Base-by-base conservation (phyloP, 2,797 vertebrate species). In the Orientallactaga sibirica region DNA sequence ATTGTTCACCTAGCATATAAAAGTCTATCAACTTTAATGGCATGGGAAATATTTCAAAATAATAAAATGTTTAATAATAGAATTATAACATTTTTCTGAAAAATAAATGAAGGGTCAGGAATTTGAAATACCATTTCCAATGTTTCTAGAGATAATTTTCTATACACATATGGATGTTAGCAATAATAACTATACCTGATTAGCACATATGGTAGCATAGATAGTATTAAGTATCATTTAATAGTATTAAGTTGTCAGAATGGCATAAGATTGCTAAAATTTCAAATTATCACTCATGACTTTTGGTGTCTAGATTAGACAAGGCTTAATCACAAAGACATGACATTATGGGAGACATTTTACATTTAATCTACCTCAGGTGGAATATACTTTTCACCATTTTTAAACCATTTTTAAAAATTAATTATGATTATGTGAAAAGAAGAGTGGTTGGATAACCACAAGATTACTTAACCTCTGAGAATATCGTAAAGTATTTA, bases 381-480 rank as follows among this genome's bases (percentile, higher is more conserved):
- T 58, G 55, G 25, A 18, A 68, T 48, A 22, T 58, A 52, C 4
- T 33, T 66, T 61, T n/a, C 5, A 27, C 27, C 14, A 4, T 33
- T 64, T 16, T 16, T 84, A 16, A 37, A 27, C 68, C 48, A 55
- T 73, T 52, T 64, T 90, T 88, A 41, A 93, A 93, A 96, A 84
- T 27, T 4, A 94, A 88, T 74, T 7, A 11, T 7, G 27, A 61
- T 25, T 2, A 2, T 33, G 2, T 58, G 8, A 70, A 86, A 74
- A 81, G 8, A 1, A 71, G 4, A 62, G 7, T 29, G 5, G 16
- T 4, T 82, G 24, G 29, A 2, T n/a, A 3, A 55, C 48, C 27
- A 27, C 37, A 1, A 77, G 82, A 67, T 76, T 87, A 41, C 7
- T 86, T 78, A 11, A 43, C 48, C 4, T 74, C 4, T 3, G 27